These are phyloP conservation scores for Fringilla coelebs DNA, from an alignment of 2,797 vertebrate genomes.

Conservation along the genomic window DNA sequence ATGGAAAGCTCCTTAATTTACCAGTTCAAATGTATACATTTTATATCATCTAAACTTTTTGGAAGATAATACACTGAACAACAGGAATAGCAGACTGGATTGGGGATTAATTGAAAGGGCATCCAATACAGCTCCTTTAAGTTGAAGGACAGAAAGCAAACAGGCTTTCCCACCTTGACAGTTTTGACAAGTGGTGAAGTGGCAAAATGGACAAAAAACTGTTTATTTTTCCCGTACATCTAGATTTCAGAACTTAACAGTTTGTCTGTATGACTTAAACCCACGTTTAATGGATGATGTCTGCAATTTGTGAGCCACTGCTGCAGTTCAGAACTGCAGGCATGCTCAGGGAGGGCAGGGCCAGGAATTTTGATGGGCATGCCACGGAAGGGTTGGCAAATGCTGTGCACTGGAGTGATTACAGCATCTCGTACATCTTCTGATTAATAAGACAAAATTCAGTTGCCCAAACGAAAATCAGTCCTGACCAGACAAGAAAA, in stretches of 20 bases:
- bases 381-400: neutral
- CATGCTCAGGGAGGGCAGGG: neutral
- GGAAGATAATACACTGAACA: neutral
- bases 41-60: neutral
- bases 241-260: neutral
- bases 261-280: neutral
- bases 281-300: neutral
- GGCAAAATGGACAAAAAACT: neutral
- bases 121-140: neutral
- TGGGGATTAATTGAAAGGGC: neutral
- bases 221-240: neutral
- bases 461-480: constrained; percentile 22
- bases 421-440: neutral
- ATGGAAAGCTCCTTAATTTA: neutral
- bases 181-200: neutral
- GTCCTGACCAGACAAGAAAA: neutral
- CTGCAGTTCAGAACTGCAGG: neutral
- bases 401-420: neutral
- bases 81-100: neutral
- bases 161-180: neutral
- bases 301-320: neutral
- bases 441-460: neutral
- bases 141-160: neutral
- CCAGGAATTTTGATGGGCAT: neutral
- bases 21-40: neutral